A percentile compares a stretch with the other conserved stretches of the same genome.
Conservation (phyloP, 2,888 invertebrate genomes). For the Perithous albicinctus region DNA sequence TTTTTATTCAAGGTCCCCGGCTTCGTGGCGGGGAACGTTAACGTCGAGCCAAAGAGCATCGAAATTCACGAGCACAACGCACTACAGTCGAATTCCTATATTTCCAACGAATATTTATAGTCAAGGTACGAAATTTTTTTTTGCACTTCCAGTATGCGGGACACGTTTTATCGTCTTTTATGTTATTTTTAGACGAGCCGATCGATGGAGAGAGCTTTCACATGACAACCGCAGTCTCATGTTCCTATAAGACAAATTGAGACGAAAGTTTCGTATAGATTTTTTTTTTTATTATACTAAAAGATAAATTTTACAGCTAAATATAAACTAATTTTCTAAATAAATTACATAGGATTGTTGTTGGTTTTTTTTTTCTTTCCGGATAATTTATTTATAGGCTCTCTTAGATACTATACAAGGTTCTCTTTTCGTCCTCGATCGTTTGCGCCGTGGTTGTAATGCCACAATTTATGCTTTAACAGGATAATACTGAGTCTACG, state of each 20-base stretch:
- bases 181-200: conserved; percentile 56
- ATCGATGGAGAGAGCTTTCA: conserved; percentile 55
- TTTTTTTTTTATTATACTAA: conserved; percentile 3
- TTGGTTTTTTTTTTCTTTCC: conserved; percentile 2
- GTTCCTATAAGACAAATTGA: conserved; percentile 36
- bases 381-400: conserved; percentile 64
- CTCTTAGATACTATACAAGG: conserved; percentile 67
- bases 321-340: conserved; percentile 4
- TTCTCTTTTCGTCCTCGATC: conserved; percentile 44
- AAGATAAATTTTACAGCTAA: neutral
- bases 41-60: conserved; percentile 68
- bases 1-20: conserved; percentile 63
- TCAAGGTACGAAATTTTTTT: no score
- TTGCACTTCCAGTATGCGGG: no score
- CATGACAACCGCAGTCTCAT: conserved; percentile 44
- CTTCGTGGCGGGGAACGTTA: conserved; percentile 71
- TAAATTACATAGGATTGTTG: neutral
- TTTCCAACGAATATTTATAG: conserved; percentile 74
- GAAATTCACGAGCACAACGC: conserved; percentile 70
- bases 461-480: conserved; percentile 58
- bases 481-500: conserved; percentile 69
- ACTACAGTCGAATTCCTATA: conserved; percentile 75
- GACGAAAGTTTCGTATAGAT: neutral
- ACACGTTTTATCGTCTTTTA: conserved; percentile 1
- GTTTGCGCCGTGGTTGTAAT: conserved; percentile 45